phyloP scores from a whole-genome alignment of 2,888 invertebrate species.

The Reticulitermes lucifugus region DNA sequence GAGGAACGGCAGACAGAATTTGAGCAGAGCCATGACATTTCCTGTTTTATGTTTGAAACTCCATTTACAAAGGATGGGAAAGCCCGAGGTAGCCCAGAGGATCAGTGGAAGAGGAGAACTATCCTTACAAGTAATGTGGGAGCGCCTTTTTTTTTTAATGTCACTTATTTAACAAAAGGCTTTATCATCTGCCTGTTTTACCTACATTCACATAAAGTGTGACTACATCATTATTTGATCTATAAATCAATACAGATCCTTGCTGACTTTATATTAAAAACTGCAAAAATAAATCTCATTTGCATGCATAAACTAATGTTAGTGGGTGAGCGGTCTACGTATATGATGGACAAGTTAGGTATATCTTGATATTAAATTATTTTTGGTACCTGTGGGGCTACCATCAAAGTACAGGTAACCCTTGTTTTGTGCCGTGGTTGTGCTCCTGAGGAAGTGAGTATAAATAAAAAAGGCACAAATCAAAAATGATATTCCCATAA shows the following conservation, averaged over 20 bases:
- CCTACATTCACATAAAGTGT: not conserved
- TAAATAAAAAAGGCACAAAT: no score
- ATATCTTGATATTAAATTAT: not conserved
- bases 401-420: no score
- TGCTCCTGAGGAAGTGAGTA: no score
- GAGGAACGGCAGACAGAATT: constrained; percentile 84
- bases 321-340: no score
- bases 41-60: constrained; percentile 93
- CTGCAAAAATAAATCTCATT: no score
- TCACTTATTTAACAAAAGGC: no score
- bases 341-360: not conserved
- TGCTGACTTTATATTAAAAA: no score
- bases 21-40: constrained; percentile 90
- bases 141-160: no score
- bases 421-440: no score
- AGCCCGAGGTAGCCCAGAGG: constrained; percentile 82
- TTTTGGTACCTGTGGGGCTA: not conserved
- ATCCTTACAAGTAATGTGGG: constrained; percentile 81
- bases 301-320: no score
- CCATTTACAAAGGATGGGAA: constrained; percentile 91
- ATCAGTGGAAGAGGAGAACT: constrained; percentile 92
- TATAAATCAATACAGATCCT: not conserved
- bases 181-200: no score
- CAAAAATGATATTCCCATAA: no score
- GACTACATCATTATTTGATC: not conserved